Evolutionary conservation across 2,797 vertebrate genomes (phyloP).

Genomic region (Tokudaia muenninki): DNA sequence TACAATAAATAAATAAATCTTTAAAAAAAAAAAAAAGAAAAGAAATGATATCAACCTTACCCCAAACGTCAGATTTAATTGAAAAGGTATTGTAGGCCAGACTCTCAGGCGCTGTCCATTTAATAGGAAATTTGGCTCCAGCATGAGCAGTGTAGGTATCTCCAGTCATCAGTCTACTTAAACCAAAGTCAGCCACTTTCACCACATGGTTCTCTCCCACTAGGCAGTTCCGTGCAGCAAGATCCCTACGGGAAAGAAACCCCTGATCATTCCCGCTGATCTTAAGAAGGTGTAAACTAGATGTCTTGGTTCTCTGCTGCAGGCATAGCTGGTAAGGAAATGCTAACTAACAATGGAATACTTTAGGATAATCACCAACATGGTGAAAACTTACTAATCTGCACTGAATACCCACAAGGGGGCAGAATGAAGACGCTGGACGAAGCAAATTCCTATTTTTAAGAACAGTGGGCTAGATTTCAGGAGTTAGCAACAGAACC

Average conservation of each 20-base stretch:
- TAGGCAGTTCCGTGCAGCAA: conserved; percentile 98
- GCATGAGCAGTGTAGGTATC: conserved; percentile 99
- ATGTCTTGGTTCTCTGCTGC: background rate
- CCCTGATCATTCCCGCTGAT: background rate
- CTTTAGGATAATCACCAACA: background rate
- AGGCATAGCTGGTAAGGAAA: background rate
- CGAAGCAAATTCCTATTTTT: conserved; percentile 12
- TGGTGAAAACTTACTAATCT: conserved; percentile 24
- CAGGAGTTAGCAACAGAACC: background rate
- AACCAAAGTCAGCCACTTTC: conserved; percentile 98
- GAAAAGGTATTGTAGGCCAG: conserved; percentile 99
- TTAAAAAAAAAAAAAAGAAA: background rate
- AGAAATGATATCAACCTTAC: conserved; percentile 88
- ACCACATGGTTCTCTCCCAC: conserved; percentile 99
- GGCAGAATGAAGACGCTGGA: conserved; percentile 42
- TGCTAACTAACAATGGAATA: background rate
- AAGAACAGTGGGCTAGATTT: background rate
- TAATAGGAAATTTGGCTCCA: conserved; percentile 99
- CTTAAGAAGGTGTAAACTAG: background rate
- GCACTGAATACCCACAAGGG: background rate
- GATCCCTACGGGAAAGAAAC: conserved; percentile 91
- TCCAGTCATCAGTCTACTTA: conserved; percentile 98
- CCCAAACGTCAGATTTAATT: conserved; percentile 99
- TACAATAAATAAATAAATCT: too few species aligned
- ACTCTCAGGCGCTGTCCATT: conserved; percentile 99